A percentile compares a stretch with the other conserved stretches of the same genome.
Conservation (phyloP, 2,888 invertebrate species). For the Pyralis farinalis region DNA sequence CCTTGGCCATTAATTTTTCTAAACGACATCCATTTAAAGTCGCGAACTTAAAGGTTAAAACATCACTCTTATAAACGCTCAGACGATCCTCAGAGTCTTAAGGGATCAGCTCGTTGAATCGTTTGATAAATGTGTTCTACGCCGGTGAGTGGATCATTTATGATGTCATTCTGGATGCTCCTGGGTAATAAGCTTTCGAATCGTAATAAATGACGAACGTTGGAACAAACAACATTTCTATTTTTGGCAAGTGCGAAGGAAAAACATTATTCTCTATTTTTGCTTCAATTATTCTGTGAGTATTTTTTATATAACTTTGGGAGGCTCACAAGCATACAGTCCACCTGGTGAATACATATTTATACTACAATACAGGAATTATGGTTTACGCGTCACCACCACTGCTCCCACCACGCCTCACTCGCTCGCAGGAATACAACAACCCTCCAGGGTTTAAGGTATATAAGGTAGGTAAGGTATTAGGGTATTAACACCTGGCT, state of each 20-base stretch:
- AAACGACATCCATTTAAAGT: constrained; percentile 49
- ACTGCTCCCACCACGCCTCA: too few relatives aligned
- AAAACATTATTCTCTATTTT: too few relatives aligned
- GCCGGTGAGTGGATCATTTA: constrained; percentile 22
- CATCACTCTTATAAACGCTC: constrained; percentile 44
- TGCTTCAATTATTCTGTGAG: too few relatives aligned
- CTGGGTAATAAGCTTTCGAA: constrained; percentile 10
- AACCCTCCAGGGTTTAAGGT: too few relatives aligned
- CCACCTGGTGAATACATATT: too few relatives aligned
- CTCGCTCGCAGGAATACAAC: too few relatives aligned
- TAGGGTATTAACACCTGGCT: too few relatives aligned
- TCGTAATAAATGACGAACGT: neutral
- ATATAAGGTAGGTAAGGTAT: too few relatives aligned
- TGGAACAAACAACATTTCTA: neutral
- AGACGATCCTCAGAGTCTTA: constrained; percentile 38
- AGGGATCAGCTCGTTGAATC: constrained; percentile 48
- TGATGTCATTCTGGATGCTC: constrained; percentile 12
- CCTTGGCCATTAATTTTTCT: constrained; percentile 52
- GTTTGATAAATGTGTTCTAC: constrained; percentile 48
- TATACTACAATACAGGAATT: too few relatives aligned
- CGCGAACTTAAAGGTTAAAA: constrained; percentile 43
- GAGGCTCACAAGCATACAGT: too few relatives aligned
- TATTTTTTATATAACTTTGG: too few relatives aligned
- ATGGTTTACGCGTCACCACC: too few relatives aligned
- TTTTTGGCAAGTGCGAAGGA: neutral